Evolutionary conservation across 2,888 invertebrate genomes (phyloP), one percentile per base, ranked within the genome.

Genomic region (Diarsia mendica): DNA sequence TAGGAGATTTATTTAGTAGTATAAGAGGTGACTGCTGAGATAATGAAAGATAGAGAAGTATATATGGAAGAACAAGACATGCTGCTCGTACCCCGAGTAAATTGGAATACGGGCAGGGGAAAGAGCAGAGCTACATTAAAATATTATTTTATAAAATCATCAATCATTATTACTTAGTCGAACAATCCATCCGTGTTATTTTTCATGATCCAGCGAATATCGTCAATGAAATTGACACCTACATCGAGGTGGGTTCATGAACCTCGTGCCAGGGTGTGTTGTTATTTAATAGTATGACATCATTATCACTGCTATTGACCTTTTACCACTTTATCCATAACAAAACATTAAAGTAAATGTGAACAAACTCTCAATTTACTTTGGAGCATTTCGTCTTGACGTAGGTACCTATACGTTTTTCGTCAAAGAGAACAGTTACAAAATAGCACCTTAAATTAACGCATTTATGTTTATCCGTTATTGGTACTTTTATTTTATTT

Each of bases 191-290:
- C 20, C 8, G 3, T n/a, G 44, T n/a, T 28, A 8, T 28, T n/a
- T 78, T 79, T 48, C 10, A 65, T 55, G 48, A 11, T 20, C 39
- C n/a, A 44, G 11, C 48, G 53, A 53, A 61, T n/a, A 23, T 65
- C 51, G 63, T 80, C 39, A 73, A 73, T 61, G 60, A 66, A 80
- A 80, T 77, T 15, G 60, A 74, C 60, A 73, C 58, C 66, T 20
- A 44, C 28, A 73, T 74, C 44, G 33, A 44, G 15, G 55, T 33
- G 28, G 11, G 80, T 63, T 80, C 48, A 49, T 74, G 49, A 74
- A 73, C 78, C 5, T n/a, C 23, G 39, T n/a, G 39, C 11, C 20
- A 66, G 39, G 51, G 46, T 79, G 51, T 33, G 3, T 20, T 5
- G 28, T 9, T 77, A 64, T 64, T 66, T 53, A 61, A n/a, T 11